phyloP scores from a whole-genome alignment of 2,797 vertebrate genomes.

The Sebastes nivosus region DNA sequence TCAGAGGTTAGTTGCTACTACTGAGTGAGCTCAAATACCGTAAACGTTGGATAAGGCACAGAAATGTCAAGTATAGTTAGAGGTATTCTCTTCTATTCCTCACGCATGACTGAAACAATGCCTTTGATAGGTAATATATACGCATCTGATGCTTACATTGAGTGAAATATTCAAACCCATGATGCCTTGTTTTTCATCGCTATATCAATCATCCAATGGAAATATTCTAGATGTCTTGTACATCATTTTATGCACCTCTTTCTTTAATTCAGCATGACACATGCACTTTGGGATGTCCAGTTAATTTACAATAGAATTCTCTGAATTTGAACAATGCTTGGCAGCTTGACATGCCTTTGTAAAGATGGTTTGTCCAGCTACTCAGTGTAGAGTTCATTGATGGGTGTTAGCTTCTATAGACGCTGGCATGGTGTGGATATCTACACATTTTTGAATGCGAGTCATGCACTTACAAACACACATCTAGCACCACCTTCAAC shows the following conservation, averaged over 20 bases:
- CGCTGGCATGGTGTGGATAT: background rate
- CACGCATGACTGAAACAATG: background rate
- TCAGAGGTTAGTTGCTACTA: background rate
- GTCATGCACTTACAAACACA: background rate
- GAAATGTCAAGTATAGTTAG: background rate
- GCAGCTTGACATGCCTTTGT: background rate
- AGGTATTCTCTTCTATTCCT: background rate
- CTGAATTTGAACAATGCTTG: constrained; percentile 17
- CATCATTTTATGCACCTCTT: background rate
- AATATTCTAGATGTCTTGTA: background rate
- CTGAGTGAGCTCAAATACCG: background rate
- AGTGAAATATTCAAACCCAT: background rate
- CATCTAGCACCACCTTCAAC: constrained; percentile 20
- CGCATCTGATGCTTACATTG: background rate
- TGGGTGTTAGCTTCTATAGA: constrained; percentile 6
- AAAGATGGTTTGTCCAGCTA: constrained; percentile 13
- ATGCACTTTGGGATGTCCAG: background rate
- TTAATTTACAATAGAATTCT: background rate
- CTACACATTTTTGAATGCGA: constrained; percentile 11
- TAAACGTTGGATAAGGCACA: background rate
- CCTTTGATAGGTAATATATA: background rate
- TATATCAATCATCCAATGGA: background rate
- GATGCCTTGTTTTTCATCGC: background rate
- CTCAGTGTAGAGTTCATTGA: background rate
- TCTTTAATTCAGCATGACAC: background rate